Conservation (phyloP, 2,888 invertebrate genomes). For the Osmoderma eremita region DNA sequence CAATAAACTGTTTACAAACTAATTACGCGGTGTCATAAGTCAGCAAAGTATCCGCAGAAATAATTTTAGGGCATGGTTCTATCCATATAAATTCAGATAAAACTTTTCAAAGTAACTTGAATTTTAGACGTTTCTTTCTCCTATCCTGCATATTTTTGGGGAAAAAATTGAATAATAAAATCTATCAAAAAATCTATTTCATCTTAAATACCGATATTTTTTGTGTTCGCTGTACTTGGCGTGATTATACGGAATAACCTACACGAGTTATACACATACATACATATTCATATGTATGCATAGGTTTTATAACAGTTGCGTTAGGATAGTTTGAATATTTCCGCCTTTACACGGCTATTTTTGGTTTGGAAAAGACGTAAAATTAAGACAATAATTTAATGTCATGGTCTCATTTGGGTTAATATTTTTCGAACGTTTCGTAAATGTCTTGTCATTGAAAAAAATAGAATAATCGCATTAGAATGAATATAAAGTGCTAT, state of each 20-base stretch:
- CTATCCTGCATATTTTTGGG: too few relatives aligned
- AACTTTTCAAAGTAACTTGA: too few relatives aligned
- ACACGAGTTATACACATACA: conserved; percentile 6
- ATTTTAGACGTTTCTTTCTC: too few relatives aligned
- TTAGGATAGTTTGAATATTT: conserved; percentile 25
- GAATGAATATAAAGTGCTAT: neutral
- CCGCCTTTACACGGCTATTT: conserved; percentile 2
- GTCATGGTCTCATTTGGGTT: conserved; percentile 17
- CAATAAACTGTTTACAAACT: conserved; percentile 12
- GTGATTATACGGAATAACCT: conserved; percentile 20
- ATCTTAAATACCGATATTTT: conserved; percentile 3
- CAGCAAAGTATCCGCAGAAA: too few relatives aligned
- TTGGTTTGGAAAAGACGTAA: conserved; percentile 20
- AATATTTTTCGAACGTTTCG: conserved; percentile 5
- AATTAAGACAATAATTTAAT: conserved; percentile 19
- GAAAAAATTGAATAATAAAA: too few relatives aligned
- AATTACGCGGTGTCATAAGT: too few relatives aligned
- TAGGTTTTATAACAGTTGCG: conserved; percentile 6
- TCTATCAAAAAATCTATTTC: too few relatives aligned
- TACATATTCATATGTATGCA: too few relatives aligned
- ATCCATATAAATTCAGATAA: too few relatives aligned
- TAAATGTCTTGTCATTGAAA: conserved; percentile 9
- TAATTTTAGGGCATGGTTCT: too few relatives aligned
- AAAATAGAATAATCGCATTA: conserved; percentile 13
- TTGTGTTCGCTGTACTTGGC: neutral